A percentile compares a stretch with the other conserved stretches of the same genome.
These are phyloP conservation scores for Lasioglossum zephyrum DNA, from an alignment of 2,888 invertebrate genomes.

Conservation along the genomic window DNA sequence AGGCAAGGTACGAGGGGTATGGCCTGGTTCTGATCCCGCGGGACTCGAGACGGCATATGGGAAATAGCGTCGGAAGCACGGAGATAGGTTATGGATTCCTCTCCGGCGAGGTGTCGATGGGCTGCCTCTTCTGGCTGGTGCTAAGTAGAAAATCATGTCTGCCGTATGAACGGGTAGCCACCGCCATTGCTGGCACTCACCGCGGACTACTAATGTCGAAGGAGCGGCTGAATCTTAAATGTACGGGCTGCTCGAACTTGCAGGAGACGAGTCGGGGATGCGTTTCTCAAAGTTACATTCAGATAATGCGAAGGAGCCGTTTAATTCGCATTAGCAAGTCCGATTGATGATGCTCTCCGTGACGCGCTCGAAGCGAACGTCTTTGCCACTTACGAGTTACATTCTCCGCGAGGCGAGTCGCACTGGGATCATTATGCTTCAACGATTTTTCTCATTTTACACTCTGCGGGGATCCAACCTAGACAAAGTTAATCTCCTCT, in stretches of 20 bases:
- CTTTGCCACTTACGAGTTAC: slow-evolving; percentile 13
- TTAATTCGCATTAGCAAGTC: slow-evolving; percentile 53
- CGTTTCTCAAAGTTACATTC: slow-evolving; percentile 42
- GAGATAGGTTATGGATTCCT: slow-evolving; percentile 64
- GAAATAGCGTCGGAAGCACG: slow-evolving; percentile 31
- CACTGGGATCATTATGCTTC: background rate
- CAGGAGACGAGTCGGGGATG: slow-evolving; percentile 29
- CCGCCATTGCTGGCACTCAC: slow-evolving; percentile 23
- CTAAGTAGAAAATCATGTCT: slow-evolving; percentile 84
- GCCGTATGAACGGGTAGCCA: slow-evolving; percentile 77
- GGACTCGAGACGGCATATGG: slow-evolving; percentile 43
- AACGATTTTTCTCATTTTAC: background rate
- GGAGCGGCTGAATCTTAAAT: slow-evolving; percentile 44
- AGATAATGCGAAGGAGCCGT: slow-evolving; percentile 28
- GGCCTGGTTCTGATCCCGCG: slow-evolving; percentile 53
- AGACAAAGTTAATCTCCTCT: no score
- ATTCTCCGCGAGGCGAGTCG: background rate
- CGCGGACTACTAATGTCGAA: slow-evolving; percentile 47
- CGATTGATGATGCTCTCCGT: slow-evolving; percentile 31
- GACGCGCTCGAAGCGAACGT: background rate
- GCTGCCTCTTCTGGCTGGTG: slow-evolving; percentile 58
- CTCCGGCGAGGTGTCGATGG: slow-evolving; percentile 37
- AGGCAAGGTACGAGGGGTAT: slow-evolving; percentile 24
- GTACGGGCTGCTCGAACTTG: slow-evolving; percentile 27
- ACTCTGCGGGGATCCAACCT: background rate